Base-by-base conservation (phyloP, 2,888 invertebrate genomes). In the Seira musarum region DNA sequence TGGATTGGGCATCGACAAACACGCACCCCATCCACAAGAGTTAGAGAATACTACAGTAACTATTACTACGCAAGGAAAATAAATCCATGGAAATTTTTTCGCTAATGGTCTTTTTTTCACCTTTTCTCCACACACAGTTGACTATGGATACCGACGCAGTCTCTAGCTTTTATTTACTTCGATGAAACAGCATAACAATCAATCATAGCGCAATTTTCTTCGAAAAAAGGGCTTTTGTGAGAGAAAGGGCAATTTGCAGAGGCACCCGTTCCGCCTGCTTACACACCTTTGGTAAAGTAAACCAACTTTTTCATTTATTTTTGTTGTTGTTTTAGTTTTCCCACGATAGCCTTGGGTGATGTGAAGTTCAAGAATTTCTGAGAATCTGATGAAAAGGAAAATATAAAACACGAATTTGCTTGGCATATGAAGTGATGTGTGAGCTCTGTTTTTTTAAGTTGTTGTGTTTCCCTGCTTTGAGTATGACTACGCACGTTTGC, bases 191-290 rank as follows among this genome's bases (percentile, higher is more conserved):
- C 13, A 30, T 46, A 72, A 53, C 72, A 72, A 72, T 72, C 72
- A 72, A 72, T 72, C 72, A 72, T 71, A 40, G 21, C 15, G 71
- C 46, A 71, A 71, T 71, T 71, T 71, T 63, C 71, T 63, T 22
- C 57, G 40, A 63, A 13, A 17, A 24, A 19, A 49, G 67, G 21
- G 53, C 3, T 53, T 30, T 30, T 30, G 3, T 30, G 2, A 8
- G 30, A 8, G 30, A 30, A 30, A 30, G 8, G 30, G 30, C 8
- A 30, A 30, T 5, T 30, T 30, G 3, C 2, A 30, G 30, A 30
- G 30, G 30, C 30, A 30, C 30, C 30, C 30, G 30, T 30, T 30
- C 30, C 30, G 30, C 30, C 30, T 30, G 30, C 30, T 8, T 30
- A 30, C 30, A 30, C 30, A 5, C 30, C 30, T n/a, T n/a, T n/a